phyloP scores from a whole-genome alignment of 1,140 invertebrate species.

The Zaprionus gabonicus region DNA sequence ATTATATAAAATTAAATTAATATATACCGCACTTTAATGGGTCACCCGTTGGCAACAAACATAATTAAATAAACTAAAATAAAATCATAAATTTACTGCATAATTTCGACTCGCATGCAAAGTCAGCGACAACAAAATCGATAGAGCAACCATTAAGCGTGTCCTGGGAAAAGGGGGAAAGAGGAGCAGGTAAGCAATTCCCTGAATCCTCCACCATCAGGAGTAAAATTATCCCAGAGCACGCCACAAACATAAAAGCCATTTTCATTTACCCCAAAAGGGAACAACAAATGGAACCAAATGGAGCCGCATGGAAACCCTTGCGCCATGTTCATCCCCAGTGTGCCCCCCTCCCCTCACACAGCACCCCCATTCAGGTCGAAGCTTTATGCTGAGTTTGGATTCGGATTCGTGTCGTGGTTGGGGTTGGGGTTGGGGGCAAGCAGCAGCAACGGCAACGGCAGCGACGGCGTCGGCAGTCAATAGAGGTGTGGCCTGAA shows the following conservation, averaged over 20 bases:
- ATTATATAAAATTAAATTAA: background rate
- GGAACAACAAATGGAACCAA: slow-evolving; percentile 15
- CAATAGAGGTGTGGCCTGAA: slow-evolving; percentile 76
- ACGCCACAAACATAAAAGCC: slow-evolving; percentile 77
- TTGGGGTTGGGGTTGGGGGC: slow-evolving; percentile 5
- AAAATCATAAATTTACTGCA: slow-evolving; percentile 50
- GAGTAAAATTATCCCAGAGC: slow-evolving; percentile 74
- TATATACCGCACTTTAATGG: slow-evolving; percentile 6
- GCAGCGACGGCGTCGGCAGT: slow-evolving; percentile 33
- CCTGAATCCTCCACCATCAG: slow-evolving; percentile 46
- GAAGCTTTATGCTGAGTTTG: slow-evolving; percentile 53
- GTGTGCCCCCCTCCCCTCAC: background rate
- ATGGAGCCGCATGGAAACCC: background rate
- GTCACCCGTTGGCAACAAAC: slow-evolving; percentile 29
- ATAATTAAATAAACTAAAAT: slow-evolving; percentile 41
- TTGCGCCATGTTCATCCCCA: slow-evolving; percentile 14
- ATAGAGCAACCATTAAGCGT: slow-evolving; percentile 47
- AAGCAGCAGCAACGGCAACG: slow-evolving; percentile 12
- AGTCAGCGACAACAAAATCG: slow-evolving; percentile 34
- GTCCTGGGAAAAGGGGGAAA: background rate
- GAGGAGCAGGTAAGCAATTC: slow-evolving; percentile 56
- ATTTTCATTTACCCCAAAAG: slow-evolving; percentile 69
- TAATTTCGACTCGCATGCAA: slow-evolving; percentile 13
- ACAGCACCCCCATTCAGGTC: background rate
- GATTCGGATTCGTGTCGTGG: slow-evolving; percentile 7